Conservation (phyloP, 2,797 vertebrate genomes). For the Buceros bicornis region DNA sequence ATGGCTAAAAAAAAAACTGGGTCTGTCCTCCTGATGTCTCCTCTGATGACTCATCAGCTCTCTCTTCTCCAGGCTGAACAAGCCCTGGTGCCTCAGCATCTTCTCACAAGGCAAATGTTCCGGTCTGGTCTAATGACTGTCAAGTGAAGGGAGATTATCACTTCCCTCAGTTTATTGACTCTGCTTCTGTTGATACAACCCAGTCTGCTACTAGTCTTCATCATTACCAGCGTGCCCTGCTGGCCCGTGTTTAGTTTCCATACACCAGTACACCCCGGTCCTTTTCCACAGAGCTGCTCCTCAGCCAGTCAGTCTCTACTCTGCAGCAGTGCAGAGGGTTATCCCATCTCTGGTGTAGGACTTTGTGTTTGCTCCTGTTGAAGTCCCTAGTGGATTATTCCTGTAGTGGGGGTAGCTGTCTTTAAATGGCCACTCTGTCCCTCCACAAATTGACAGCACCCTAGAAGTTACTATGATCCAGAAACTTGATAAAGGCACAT, state of each 20-base stretch:
- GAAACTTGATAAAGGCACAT: neutral
- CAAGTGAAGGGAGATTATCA: neutral
- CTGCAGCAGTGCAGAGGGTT: neutral
- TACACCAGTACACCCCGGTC: neutral
- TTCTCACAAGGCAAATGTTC: neutral
- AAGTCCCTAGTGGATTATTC: neutral
- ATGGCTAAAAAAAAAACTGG: neutral
- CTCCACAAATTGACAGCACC: neutral
- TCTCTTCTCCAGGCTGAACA: neutral
- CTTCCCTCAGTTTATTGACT: neutral
- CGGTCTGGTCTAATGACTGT: neutral
- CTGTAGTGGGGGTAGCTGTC: neutral
- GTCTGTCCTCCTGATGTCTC: neutral
- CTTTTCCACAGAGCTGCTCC: neutral
- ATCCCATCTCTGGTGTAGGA: neutral
- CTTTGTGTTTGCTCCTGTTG: neutral
- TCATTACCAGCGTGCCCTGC: neutral
- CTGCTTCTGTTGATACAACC: neutral
- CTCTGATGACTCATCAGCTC: neutral
- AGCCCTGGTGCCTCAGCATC: neutral
- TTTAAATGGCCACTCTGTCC: neutral
- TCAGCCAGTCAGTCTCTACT: neutral
- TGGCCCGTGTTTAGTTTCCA: neutral
- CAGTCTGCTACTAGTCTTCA: neutral
- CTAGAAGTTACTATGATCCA: neutral